Percentiles rank a stretch among this genome's conserved stretches.
Conservation (phyloP, 2,113 vertebrate genomes). For the pig (Sus scrofa) region T2T-Sscrofa CM000820.6:92120501-92121000, state of each 20-base stretch:
- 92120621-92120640: not conserved
- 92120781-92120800: not conserved
- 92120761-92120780: not conserved
- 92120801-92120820: not conserved
- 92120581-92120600: conserved; percentile 2
- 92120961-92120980: not conserved
- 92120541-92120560: too few species aligned
- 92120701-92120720: not conserved
- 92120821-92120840: not conserved
- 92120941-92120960: not conserved
- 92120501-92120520: too few species aligned
- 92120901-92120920: not conserved
- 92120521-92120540: too few species aligned
- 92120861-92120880: not conserved
- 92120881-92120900: not conserved
- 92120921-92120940: not conserved
- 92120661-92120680: not conserved
- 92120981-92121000: not conserved
- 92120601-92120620: not conserved
- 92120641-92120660: not conserved
- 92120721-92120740: not conserved
- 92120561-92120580: too few species aligned
- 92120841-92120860: not conserved
- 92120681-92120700: not conserved
- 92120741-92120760: not conserved